Base-by-base conservation (phyloP, 2,888 invertebrate genomes). In the Callimorpha dominula region DNA sequence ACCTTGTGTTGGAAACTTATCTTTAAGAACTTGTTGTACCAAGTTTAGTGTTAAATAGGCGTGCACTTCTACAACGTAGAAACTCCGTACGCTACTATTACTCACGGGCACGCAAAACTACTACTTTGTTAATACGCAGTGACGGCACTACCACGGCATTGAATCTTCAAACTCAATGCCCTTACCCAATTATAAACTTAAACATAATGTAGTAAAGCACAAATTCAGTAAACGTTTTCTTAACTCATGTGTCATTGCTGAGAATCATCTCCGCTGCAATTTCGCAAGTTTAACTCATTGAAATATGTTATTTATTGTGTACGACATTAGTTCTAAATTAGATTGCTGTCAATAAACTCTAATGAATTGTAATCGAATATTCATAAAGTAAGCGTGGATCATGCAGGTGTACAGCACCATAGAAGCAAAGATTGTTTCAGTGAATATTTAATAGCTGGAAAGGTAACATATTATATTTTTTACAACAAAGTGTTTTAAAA, bases 201-300 rank as follows among this genome's bases (percentile, higher is more conserved):
- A 70, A 65, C 17, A 1, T 17, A 12, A 50, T 31, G 14, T 1
- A 2, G 7, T 65, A 74, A 74, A 65, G 65, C 20, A 31, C 2
- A 62, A 31, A 65, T 43, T 71, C 17, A 20, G 7, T 43, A 60
- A 50, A 12, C 15, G 6, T 68, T 31, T 31, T 60, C 42, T 42
- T 0, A 60, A 20, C 31, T 64, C 65, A 65, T 71, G 43, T 66
- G 65, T 71, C 69, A 31, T 20, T 70, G 31, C 66, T 52, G 65
- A 74, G 65, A 68, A 15, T 70, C 70, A 52, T 68, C 68, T 66
- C 42, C n/a, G 42, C n/a, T 70, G 54, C 70, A 70, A 73, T 70
- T 70, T 73, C 14, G 67, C 54, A 15, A 64, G 67, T 50, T 52
- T 14, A 42, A 64, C 52, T 50, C n/a, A 50, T n/a, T 8, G n/a